Conservation (phyloP, 2,888 invertebrate genomes). For the Drosophila tanythrix region DNA sequence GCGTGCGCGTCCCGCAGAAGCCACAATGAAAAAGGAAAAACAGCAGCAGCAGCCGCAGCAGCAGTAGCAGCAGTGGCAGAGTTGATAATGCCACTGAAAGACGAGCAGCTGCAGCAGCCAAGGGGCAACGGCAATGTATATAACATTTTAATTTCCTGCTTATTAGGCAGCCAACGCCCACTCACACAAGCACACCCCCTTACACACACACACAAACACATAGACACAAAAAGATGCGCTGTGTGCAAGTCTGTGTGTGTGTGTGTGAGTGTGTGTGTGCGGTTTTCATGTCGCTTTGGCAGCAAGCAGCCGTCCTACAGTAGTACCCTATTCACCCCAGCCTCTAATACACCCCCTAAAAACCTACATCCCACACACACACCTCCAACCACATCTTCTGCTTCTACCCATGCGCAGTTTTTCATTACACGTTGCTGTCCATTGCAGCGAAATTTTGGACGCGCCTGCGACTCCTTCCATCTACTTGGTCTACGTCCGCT, state of each 20-base stretch:
- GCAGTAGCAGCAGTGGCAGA: slow-evolving; percentile 26
- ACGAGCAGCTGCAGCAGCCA: slow-evolving; percentile 32
- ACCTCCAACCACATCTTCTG: slow-evolving; percentile 36
- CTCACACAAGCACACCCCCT: slow-evolving; percentile 17
- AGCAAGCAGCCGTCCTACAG: slow-evolving; percentile 22
- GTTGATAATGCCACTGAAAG: slow-evolving; percentile 54
- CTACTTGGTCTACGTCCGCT: slow-evolving; percentile 43
- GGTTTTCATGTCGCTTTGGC: slow-evolving; percentile 45
- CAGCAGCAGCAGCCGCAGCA: slow-evolving; percentile 30
- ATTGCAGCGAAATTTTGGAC: slow-evolving; percentile 69
- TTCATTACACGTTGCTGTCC: slow-evolving; percentile 72
- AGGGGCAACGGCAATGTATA: slow-evolving; percentile 70
- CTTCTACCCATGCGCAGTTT: slow-evolving; percentile 65
- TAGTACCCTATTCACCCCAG: neutral
- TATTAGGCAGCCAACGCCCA: slow-evolving; percentile 67
- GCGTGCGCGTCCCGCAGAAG: slow-evolving; percentile 54
- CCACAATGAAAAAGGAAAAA: slow-evolving; percentile 39
- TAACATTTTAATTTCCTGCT: slow-evolving; percentile 82
- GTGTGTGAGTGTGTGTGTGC: slow-evolving; percentile 5
- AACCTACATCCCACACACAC: neutral
- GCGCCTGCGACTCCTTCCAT: slow-evolving; percentile 49
- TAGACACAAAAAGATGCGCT: slow-evolving; percentile 57
- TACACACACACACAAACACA: slow-evolving; percentile 23
- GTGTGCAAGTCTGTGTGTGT: slow-evolving; percentile 7
- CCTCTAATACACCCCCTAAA: neutral